These are phyloP conservation scores for Psittacula cyanocephala DNA, from an alignment of 2,113 vertebrate species.

Conservation along the genomic window DNA sequence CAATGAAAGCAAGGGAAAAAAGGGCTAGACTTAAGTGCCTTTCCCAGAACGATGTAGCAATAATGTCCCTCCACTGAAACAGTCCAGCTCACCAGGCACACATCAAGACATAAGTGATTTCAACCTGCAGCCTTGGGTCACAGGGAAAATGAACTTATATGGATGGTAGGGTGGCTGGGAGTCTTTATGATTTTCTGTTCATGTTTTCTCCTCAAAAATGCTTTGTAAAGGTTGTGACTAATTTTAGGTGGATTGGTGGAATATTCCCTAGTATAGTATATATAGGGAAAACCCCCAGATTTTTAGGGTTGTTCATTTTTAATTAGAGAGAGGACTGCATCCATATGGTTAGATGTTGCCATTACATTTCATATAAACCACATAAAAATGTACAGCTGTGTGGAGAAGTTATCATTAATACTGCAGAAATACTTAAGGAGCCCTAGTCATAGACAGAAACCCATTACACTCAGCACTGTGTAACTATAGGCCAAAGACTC, in stretches of 20 bases:
- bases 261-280: background rate
- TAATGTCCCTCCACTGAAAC: background rate
- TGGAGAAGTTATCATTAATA: background rate
- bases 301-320: background rate
- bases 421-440: background rate
- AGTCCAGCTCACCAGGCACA: background rate
- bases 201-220: fast-evolving
- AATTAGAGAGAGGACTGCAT: background rate
- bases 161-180: background rate
- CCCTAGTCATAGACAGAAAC: background rate
- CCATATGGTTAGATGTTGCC: background rate
- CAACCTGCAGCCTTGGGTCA: background rate
- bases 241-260: background rate
- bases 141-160: background rate
- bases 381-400: background rate
- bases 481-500: background rate
- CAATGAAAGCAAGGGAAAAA: background rate
- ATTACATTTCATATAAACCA: background rate
- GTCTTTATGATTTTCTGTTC: background rate
- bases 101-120: background rate
- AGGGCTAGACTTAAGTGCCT: background rate
- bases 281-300: background rate
- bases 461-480: background rate
- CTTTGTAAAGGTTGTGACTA: background rate
- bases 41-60: background rate